These are phyloP conservation scores for Euphydryas editha DNA, from an alignment of 2,888 invertebrate genomes.

Conservation along the genomic window DNA sequence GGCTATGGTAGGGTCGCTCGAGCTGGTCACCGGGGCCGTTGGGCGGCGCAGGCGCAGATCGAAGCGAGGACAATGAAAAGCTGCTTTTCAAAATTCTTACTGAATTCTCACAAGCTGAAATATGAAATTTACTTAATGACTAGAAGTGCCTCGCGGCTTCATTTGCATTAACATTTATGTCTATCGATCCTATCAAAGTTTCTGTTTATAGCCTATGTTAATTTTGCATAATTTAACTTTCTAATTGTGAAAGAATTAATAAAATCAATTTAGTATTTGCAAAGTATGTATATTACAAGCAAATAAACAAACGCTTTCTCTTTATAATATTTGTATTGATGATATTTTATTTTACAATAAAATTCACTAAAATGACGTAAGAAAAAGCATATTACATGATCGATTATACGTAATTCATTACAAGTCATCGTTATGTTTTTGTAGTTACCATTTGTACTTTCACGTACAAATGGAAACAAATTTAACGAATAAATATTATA, in stretches of 20 bases:
- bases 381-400: background rate
- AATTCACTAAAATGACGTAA: too few relatives aligned
- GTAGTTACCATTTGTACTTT: background rate
- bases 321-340: too few relatives aligned
- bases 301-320: too few relatives aligned
- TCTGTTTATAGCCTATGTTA: too few relatives aligned
- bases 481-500: background rate
- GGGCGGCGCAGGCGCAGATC: constrained; percentile 82
- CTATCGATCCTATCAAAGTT: too few relatives aligned
- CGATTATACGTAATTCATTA: background rate
- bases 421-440: background rate
- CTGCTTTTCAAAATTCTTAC: constrained; percentile 87
- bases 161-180: background rate
- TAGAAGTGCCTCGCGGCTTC: background rate
- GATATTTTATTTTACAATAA: too few relatives aligned
- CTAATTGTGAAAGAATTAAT: too few relatives aligned
- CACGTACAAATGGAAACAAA: background rate
- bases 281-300: too few relatives aligned
- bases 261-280: too few relatives aligned
- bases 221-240: too few relatives aligned
- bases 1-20: constrained; percentile 92
- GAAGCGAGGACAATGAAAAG: constrained; percentile 92
- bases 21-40: constrained; percentile 77
- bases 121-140: background rate
- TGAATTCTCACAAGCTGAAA: constrained; percentile 87